Conservation (phyloP, 2,888 invertebrate species). For the Mesoligia furuncula region DNA sequence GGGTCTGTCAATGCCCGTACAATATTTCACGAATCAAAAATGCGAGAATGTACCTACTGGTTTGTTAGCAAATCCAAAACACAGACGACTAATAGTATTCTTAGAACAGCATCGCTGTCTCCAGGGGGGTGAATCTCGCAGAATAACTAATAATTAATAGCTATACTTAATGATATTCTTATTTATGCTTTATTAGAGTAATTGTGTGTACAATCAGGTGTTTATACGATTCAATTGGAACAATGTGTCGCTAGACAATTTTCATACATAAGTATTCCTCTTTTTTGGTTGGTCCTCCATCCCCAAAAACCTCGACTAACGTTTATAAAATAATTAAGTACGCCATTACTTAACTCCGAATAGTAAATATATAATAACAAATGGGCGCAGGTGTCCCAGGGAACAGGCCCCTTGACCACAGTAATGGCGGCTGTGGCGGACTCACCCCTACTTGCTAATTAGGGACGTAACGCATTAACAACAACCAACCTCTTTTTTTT, state of each 20-base stretch:
- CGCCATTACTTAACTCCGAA: slow-evolving; percentile 38
- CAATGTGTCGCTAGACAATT: background rate
- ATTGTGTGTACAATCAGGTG: background rate
- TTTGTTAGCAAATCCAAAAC: background rate
- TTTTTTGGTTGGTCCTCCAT: background rate
- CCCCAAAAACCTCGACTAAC: background rate
- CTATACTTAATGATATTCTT: background rate
- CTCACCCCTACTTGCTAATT: slow-evolving; percentile 69
- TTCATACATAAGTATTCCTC: background rate
- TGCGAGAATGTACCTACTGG: background rate
- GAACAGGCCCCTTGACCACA: slow-evolving; percentile 68
- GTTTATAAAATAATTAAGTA: slow-evolving; percentile 41
- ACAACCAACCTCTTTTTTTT: slow-evolving; percentile 64
- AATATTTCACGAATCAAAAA: background rate
- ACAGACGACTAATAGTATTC: background rate
- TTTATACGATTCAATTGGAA: too few species aligned
- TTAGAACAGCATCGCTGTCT: background rate
- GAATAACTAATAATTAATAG: background rate
- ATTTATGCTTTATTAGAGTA: background rate
- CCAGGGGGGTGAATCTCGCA: background rate
- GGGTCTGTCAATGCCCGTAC: background rate
- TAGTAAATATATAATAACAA: slow-evolving; percentile 52
- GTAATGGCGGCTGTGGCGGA: slow-evolving; percentile 64
- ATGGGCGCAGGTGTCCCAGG: slow-evolving; percentile 68
- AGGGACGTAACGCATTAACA: slow-evolving; percentile 68